These are phyloP conservation scores for Cryptotis parvus DNA, from an alignment of 2,113 vertebrate genomes.

Conservation along the genomic window DNA sequence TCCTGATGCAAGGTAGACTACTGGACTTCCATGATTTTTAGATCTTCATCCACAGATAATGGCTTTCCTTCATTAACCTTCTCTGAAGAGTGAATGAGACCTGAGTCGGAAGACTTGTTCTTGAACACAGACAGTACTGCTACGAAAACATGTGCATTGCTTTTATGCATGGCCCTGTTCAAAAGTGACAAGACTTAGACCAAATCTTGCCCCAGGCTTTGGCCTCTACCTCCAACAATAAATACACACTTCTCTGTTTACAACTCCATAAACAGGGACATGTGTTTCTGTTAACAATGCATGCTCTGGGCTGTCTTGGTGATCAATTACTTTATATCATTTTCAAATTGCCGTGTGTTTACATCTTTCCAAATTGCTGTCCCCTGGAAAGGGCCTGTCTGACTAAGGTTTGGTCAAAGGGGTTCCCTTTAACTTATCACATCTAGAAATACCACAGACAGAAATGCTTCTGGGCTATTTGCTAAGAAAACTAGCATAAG, in stretches of 20 bases:
- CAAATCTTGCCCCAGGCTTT: constrained; percentile 74
- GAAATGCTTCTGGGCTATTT: constrained; percentile 90
- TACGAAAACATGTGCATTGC: background rate
- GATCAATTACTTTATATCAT: constrained; percentile 88
- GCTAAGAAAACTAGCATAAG: constrained; percentile 92
- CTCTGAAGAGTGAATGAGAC: background rate
- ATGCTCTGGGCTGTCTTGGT: constrained; percentile 81
- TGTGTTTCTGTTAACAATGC: constrained; percentile 84
- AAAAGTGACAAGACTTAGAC: constrained; percentile 66
- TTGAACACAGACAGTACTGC: background rate
- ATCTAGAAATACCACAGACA: constrained; percentile 88
- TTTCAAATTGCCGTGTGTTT: constrained; percentile 87
- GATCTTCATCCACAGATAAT: background rate
- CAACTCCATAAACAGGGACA: constrained; percentile 84
- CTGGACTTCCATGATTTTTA: background rate
- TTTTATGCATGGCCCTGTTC: background rate
- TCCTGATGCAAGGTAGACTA: background rate
- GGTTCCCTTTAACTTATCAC: constrained; percentile 90
- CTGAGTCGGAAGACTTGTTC: background rate
- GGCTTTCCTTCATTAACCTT: background rate
- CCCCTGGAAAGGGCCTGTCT: constrained; percentile 84
- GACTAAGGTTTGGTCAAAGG: constrained; percentile 89
- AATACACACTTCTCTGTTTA: constrained; percentile 81
- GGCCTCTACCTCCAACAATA: constrained; percentile 81
- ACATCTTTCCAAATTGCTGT: constrained; percentile 85